These are phyloP conservation scores for Oryzias celebensis DNA, from an alignment of 2,113 vertebrate species.

Conservation along the genomic window DNA sequence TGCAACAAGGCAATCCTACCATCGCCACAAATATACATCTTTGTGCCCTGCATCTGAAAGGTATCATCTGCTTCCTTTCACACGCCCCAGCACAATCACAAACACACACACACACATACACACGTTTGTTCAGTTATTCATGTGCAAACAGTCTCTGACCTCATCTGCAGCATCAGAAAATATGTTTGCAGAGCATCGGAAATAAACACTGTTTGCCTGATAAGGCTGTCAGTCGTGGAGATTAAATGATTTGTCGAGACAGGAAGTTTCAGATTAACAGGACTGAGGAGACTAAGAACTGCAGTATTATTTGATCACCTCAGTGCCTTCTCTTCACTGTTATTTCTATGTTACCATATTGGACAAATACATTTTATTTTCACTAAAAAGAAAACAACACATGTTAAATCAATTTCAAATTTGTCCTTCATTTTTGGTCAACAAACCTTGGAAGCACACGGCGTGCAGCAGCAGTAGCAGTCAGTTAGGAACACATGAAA, in stretches of 20 bases:
- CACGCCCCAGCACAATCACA: constrained; percentile 1
- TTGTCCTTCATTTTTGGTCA: no score
- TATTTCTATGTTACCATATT: background rate
- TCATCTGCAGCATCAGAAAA: constrained; percentile 26
- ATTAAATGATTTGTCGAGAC: constrained; percentile 31
- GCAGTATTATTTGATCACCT: constrained; percentile 20
- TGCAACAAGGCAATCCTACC: constrained; percentile 55
- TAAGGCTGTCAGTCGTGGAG: constrained; percentile 5
- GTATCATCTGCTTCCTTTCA: constrained; percentile 31
- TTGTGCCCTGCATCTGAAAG: constrained; percentile 57
- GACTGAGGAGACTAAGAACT: constrained; percentile 16
- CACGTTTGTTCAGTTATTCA: constrained; percentile 11
- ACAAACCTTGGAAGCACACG: no score
- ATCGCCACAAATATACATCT: constrained; percentile 51
- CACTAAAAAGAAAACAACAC: no score
- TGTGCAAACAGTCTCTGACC: constrained; percentile 25
- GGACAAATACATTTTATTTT: background rate
- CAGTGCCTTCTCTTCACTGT: constrained; percentile 3
- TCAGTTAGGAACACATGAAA: no score
- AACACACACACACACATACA: constrained; percentile 5
- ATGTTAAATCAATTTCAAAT: no score
- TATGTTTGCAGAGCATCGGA: constrained; percentile 8
- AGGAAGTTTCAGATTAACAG: constrained; percentile 25
- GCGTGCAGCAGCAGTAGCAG: no score
- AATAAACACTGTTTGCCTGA: constrained; percentile 26